Evolutionary conservation across 2,113 vertebrate species (phyloP).

Genomic region (Taurulus bubalis): DNA sequence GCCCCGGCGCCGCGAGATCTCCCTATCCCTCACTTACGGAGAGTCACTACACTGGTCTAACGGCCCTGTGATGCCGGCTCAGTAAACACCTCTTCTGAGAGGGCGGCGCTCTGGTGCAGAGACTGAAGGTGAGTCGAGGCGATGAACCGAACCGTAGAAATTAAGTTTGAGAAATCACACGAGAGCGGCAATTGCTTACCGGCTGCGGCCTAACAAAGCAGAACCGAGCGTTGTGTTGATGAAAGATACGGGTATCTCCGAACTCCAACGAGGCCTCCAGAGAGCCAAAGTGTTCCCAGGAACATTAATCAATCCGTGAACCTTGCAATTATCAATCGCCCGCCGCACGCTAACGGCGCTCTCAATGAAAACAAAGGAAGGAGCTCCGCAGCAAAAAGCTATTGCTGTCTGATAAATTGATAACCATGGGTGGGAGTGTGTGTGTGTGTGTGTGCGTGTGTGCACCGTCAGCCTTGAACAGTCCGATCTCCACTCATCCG

Average conservation of each 20-base stretch:
- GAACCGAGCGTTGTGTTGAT: constrained; percentile 82
- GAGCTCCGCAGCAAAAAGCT: constrained; percentile 48
- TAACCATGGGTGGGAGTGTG: constrained; percentile 31
- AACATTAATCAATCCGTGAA: constrained; percentile 66
- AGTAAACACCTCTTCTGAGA: constrained; percentile 4
- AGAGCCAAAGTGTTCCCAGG: constrained; percentile 49
- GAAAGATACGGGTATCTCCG: constrained; percentile 74
- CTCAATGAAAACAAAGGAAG: constrained; percentile 80
- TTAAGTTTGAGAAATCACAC: constrained; percentile 17
- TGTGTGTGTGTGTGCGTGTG: background rate
- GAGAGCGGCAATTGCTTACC: constrained; percentile 29
- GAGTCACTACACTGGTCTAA: background rate
- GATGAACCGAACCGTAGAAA: constrained; percentile 37
- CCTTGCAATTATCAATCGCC: constrained; percentile 65
- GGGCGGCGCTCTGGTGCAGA: background rate
- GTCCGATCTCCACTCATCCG: constrained; percentile 19
- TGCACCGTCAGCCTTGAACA: constrained; percentile 32
- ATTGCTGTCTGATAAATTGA: constrained; percentile 62
- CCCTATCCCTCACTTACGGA: constrained; percentile 6
- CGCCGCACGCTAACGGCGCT: constrained; percentile 54
- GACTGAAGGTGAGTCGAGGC: constrained; percentile 8
- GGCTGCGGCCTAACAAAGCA: constrained; percentile 71
- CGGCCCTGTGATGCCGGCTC: background rate
- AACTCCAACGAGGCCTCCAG: constrained; percentile 35
- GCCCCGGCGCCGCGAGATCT: background rate